These are phyloP conservation scores for Heterotilapia buettikoferi DNA, from an alignment of 2,113 vertebrate species.

Conservation along the genomic window DNA sequence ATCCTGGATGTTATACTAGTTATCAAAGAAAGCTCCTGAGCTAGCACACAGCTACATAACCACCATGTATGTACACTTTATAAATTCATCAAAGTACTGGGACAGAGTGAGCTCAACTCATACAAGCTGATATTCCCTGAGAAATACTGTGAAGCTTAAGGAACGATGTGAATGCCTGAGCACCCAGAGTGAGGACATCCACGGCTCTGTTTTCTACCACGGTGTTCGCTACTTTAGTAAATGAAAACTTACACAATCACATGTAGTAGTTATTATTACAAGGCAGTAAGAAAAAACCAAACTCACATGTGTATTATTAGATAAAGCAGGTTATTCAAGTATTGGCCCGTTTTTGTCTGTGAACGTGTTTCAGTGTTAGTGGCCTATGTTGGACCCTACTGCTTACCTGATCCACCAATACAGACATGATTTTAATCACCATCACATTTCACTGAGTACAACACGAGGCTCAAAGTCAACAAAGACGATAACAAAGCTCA, in stretches of 20 bases:
- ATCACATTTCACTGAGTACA: neutral
- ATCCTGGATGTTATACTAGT: neutral
- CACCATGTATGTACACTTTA: neutral
- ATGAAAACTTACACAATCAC: neutral
- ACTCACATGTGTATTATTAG: neutral
- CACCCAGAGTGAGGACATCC: neutral
- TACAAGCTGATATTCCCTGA: neutral
- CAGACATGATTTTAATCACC: neutral
- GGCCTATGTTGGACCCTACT: fast-evolving
- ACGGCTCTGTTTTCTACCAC: fast-evolving
- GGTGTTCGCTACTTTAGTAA: neutral
- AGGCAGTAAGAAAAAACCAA: neutral
- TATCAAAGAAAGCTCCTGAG: neutral
- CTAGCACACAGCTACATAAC: neutral
- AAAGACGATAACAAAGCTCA: neutral
- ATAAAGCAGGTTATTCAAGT: fast-evolving
- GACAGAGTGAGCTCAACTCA: neutral
- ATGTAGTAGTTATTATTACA: neutral
- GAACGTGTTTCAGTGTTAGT: neutral
- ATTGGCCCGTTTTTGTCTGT: neutral
- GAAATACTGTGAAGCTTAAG: neutral
- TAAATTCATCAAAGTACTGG: fast-evolving
- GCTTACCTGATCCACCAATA: neutral
- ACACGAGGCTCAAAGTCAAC: neutral
- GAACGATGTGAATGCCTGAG: neutral